These are phyloP conservation scores for Caenorhabditis uteleia DNA, from an alignment of 2,888 invertebrate species.

Conservation along the genomic window DNA sequence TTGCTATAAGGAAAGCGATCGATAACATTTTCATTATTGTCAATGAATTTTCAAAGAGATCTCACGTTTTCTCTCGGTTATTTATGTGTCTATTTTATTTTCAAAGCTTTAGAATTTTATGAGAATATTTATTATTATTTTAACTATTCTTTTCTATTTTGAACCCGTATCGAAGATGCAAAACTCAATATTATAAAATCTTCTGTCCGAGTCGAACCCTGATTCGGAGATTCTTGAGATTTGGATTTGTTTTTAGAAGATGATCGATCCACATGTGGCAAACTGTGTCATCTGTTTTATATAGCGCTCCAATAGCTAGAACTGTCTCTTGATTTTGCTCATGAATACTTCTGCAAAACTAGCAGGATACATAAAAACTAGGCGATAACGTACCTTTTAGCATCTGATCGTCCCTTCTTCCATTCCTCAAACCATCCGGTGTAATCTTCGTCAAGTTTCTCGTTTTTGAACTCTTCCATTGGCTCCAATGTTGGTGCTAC, in stretches of 20 bases:
- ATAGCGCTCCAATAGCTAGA: slow-evolving; percentile 47
- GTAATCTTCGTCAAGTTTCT: slow-evolving; percentile 44
- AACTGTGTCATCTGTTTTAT: slow-evolving; percentile 38
- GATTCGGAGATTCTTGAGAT: slow-evolving; percentile 26
- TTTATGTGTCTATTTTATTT: too few relatives aligned
- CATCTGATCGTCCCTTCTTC: slow-evolving; percentile 27
- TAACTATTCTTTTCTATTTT: too few relatives aligned
- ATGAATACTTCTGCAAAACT: slow-evolving; percentile 49
- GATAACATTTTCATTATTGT: too few relatives aligned
- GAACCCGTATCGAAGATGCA: too few relatives aligned
- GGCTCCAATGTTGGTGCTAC: slow-evolving; percentile 17
- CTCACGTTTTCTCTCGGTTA: too few relatives aligned
- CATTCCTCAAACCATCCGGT: slow-evolving; percentile 51
- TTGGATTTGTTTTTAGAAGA: slow-evolving; percentile 36
- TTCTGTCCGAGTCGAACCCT: slow-evolving; percentile 42
- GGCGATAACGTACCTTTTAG: too few relatives aligned
- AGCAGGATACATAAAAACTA: background rate
- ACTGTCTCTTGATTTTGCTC: slow-evolving; percentile 63
- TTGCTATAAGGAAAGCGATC: too few relatives aligned
- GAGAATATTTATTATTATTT: too few relatives aligned
- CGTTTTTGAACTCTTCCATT: slow-evolving; percentile 52
- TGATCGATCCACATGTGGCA: slow-evolving; percentile 42
- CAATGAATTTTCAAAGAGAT: too few relatives aligned
- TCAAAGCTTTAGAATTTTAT: too few relatives aligned
- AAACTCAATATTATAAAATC: slow-evolving; percentile 2